Conservation (phyloP, 2,888 invertebrate genomes). For the Drepana falcataria region DNA sequence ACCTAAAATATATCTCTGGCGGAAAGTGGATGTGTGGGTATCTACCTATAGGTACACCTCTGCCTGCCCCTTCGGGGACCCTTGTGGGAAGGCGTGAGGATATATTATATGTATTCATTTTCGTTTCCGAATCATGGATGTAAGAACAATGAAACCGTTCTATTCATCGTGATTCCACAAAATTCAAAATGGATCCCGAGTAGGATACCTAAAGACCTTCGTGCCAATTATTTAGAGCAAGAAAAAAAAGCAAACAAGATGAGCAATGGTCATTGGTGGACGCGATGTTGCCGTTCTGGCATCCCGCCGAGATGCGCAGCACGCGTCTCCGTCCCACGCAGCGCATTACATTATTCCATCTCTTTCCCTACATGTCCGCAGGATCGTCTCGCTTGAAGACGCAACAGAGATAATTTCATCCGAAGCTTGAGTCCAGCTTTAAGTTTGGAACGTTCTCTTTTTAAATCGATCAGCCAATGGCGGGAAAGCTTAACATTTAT, state of each 20-base stretch:
- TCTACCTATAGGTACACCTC: too few relatives aligned
- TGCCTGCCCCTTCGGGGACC: too few relatives aligned
- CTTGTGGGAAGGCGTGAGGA: too few relatives aligned
- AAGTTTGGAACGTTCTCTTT: slow-evolving; percentile 54
- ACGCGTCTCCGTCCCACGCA: slow-evolving; percentile 33
- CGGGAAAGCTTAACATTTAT: slow-evolving; percentile 18
- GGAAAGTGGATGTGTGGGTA: too few relatives aligned
- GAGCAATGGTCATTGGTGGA: slow-evolving; percentile 67
- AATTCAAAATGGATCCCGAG: too few relatives aligned
- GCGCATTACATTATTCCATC: slow-evolving; percentile 24
- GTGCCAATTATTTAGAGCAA: slow-evolving; percentile 4
- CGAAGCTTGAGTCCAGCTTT: slow-evolving; percentile 42
- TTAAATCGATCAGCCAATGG: slow-evolving; percentile 51
- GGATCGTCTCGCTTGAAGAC: slow-evolving; percentile 75
- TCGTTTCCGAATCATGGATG: too few relatives aligned
- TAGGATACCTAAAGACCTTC: background rate
- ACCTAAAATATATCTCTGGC: too few relatives aligned
- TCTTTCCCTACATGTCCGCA: slow-evolving; percentile 57
- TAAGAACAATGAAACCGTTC: too few relatives aligned
- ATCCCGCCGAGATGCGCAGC: slow-evolving; percentile 60
- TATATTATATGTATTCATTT: too few relatives aligned
- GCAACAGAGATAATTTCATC: slow-evolving; percentile 74
- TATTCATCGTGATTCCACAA: too few relatives aligned
- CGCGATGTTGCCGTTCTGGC: slow-evolving; percentile 71
- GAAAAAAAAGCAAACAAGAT: slow-evolving; percentile 54